Evolutionary conservation across 2,113 vertebrate genomes (phyloP), one percentile per base, ranked within the genome.

Genomic region (Hemibates koningsi): DNA sequence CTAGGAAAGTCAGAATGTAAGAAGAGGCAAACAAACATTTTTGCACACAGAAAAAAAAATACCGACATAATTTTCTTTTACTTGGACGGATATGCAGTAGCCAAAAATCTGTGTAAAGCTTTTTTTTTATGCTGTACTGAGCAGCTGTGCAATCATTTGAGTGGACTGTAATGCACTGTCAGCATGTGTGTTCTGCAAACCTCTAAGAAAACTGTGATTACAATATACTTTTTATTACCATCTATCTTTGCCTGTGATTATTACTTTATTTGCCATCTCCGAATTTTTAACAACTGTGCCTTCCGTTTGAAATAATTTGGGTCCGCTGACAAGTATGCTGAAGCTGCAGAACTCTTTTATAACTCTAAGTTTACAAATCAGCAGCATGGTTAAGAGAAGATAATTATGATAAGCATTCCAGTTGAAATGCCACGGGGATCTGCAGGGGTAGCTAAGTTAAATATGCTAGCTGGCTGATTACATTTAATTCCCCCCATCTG

Each of bases 391-490:
- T 81, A 83, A 81, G 56, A 86, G 89, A 91, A 89, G 89, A 92
- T 89, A 92, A 89, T 87, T 83, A 87, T 71, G 89, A 93, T 89
- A 87, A 87, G 83, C 86, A 80, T 80, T 81, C 29, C 61, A 12
- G 87, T 52, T 88, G 83, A 89, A 85, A 81, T 86, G 82, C 89
- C 53, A n/a, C 50, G 1, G 92, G 90, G 90, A 90, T 83, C 71
- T 54, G 78, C 73, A 90, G 87, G 92, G 89, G 85, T 89, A 84
- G 91, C 90, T 86, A 90, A 91, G 92, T 94, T 95, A 93, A 95
- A 95, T 94, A 95, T 88, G 91, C 93, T 93, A 85, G 91, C 90
- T 81, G 88, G 73, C 89, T 94, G 91, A 95, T 94, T 93, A 86
- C 88, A 85, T 90, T 94, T 94, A 93, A 94, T 93, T 89, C 87